Evolutionary conservation across 1,140 invertebrate species (phyloP).

Genomic region (Araneus ventricosus): DNA sequence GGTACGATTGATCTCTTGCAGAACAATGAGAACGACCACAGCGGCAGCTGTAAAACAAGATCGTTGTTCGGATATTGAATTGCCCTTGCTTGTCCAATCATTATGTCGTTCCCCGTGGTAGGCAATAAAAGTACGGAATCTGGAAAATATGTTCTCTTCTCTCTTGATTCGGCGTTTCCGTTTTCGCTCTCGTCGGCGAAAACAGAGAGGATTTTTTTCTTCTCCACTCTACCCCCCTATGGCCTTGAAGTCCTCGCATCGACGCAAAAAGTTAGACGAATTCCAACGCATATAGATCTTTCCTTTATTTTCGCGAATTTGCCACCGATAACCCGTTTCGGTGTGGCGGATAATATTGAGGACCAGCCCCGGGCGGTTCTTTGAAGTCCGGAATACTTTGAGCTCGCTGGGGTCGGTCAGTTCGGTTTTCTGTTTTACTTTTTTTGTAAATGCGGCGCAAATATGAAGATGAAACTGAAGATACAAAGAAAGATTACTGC

Average conservation of each 20-base stretch:
- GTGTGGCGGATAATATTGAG: too few species aligned
- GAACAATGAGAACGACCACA: constrained; percentile 2
- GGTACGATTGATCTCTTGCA: neutral
- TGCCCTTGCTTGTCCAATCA: constrained; percentile 51
- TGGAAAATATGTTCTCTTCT: neutral
- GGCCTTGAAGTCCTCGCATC: neutral
- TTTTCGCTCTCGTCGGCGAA: neutral
- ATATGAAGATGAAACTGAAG: too few species aligned
- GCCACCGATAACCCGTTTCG: neutral
- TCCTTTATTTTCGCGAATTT: neutral
- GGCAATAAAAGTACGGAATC: constrained; percentile 33
- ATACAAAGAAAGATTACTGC: too few species aligned
- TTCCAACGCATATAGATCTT: neutral
- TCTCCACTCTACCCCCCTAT: neutral
- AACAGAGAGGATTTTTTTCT: neutral
- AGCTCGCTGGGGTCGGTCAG: too few species aligned
- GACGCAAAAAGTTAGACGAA: neutral
- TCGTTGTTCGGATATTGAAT: constrained; percentile 14
- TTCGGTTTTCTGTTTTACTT: too few species aligned
- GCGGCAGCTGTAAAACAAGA: constrained; percentile 11
- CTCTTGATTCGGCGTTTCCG: constrained; percentile 52
- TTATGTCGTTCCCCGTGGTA: neutral
- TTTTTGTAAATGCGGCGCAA: too few species aligned
- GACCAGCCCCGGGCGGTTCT: too few species aligned
- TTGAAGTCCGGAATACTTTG: too few species aligned